Evolutionary conservation across 1,140 invertebrate species (phyloP).

Genomic region (Papilio xuthus): DNA sequence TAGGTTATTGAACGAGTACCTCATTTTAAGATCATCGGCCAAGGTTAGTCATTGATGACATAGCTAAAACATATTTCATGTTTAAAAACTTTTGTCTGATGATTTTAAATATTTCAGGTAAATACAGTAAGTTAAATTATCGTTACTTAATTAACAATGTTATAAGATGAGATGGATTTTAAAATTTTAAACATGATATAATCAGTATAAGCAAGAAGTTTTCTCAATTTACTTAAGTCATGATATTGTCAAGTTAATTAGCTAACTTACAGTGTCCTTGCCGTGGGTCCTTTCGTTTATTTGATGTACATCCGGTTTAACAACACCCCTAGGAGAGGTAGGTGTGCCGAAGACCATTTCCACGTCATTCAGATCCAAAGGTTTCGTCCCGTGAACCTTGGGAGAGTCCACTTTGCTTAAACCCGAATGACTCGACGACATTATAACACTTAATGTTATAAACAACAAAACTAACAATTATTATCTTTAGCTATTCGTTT

Average conservation of each 20-base stretch:
- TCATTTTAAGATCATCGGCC: conserved; percentile 1
- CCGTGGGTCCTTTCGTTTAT: conserved; percentile 52
- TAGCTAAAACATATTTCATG: neutral
- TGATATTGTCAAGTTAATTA: neutral
- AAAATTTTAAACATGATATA: neutral
- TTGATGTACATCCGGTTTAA: conserved; percentile 50
- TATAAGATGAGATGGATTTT: neutral
- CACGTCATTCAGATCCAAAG: conserved; percentile 55
- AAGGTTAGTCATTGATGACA: conserved; percentile 10
- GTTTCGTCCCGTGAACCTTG: conserved; percentile 44
- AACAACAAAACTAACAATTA: conserved; percentile 5
- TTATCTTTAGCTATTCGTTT: neutral
- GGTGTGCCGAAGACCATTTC: conserved; percentile 69
- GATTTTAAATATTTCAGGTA: no score
- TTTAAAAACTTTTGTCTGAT: neutral
- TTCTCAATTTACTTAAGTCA: neutral
- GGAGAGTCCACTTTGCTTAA: conserved; percentile 45
- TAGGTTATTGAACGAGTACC: neutral
- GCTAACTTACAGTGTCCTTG: conserved; percentile 47
- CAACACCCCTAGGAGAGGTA: conserved; percentile 41
- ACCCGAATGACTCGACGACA: conserved; percentile 44
- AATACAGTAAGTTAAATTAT: no score
- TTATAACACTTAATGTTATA: conserved; percentile 39
- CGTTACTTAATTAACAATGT: neutral
- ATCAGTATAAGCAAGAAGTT: neutral